Evolutionary conservation across 2,888 invertebrate species (phyloP).

Genomic region (Drosophila bunnanda): DNA sequence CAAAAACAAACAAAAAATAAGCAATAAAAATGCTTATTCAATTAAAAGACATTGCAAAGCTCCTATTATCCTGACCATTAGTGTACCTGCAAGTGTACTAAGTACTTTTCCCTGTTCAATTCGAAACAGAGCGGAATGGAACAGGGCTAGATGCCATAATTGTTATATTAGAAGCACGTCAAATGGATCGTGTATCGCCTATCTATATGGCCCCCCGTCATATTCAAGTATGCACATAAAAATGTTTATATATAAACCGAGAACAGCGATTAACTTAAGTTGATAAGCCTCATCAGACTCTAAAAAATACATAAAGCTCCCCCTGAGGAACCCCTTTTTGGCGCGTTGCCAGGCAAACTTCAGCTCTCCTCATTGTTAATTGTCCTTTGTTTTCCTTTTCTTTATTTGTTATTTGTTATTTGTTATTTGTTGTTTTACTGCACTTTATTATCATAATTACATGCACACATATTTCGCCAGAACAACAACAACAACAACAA

Average conservation of each 20-base stretch:
- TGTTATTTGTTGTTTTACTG: conserved; percentile 21
- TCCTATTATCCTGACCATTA: neutral
- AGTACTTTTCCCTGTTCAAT: conserved; percentile 46
- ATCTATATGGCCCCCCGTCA: conserved; percentile 39
- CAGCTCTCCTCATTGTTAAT: neutral
- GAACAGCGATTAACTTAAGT: conserved; percentile 26
- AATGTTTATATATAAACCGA: conserved; percentile 8
- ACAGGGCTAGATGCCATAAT: conserved; percentile 1
- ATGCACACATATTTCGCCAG: conserved; percentile 12
- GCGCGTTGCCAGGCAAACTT: conserved; percentile 5
- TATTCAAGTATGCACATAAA: conserved; percentile 18
- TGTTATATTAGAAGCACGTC: conserved; percentile 12
- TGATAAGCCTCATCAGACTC: conserved; percentile 29
- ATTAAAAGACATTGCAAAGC: neutral
- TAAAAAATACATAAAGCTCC: conserved; percentile 5
- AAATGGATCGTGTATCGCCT: conserved; percentile 28
- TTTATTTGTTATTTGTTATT: neutral
- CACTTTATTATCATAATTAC: conserved; percentile 44
- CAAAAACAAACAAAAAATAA: too few species aligned
- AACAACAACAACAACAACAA: conserved; percentile 9
- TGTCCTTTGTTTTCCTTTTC: conserved; percentile 26
- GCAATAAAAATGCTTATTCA: neutral
- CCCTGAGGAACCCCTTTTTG: conserved; percentile 10
- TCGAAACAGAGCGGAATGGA: conserved; percentile 2
- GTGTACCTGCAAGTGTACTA: neutral